phyloP scores from a whole-genome alignment of 1,140 invertebrate species.

The Drosophila littoralis region DNA sequence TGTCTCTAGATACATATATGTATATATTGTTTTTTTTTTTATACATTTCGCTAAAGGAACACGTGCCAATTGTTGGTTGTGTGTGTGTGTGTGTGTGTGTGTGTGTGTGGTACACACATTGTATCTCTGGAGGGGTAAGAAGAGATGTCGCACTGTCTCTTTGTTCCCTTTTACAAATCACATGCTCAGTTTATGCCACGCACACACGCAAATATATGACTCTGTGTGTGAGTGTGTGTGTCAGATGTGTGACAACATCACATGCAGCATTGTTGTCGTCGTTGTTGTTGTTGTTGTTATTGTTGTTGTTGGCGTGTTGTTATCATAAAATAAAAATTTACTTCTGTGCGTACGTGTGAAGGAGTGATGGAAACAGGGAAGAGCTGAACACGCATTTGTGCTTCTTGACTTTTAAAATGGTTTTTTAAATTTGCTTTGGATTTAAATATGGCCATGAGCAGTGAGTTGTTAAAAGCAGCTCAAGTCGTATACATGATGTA shows the following conservation, averaged over 20 bases:
- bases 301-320: slow-evolving; percentile 41
- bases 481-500: slow-evolving; percentile 32
- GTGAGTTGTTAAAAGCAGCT: slow-evolving; percentile 50
- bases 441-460: slow-evolving; percentile 40
- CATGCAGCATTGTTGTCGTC: slow-evolving; percentile 31
- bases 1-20: neutral
- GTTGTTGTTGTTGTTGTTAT: slow-evolving; percentile 23
- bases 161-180: slow-evolving; percentile 60
- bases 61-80: slow-evolving; percentile 51
- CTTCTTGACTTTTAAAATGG: slow-evolving; percentile 49
- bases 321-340: slow-evolving; percentile 64
- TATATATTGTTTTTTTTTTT: slow-evolving; percentile 7
- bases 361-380: neutral
- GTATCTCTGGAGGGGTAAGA: slow-evolving; percentile 7
- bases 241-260: slow-evolving; percentile 45
- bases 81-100: slow-evolving; percentile 5
- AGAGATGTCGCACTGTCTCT: slow-evolving; percentile 23
- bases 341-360: slow-evolving; percentile 45
- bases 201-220: slow-evolving; percentile 30
- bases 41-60: slow-evolving; percentile 19
- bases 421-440: slow-evolving; percentile 40
- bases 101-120: slow-evolving; percentile 5
- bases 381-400: slow-evolving; percentile 25
- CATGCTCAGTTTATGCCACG: slow-evolving; percentile 57
- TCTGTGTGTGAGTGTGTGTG: slow-evolving; percentile 10